phyloP scores from a whole-genome alignment of 2,113 vertebrate genomes.

The Gobiocypris rarus region DNA sequence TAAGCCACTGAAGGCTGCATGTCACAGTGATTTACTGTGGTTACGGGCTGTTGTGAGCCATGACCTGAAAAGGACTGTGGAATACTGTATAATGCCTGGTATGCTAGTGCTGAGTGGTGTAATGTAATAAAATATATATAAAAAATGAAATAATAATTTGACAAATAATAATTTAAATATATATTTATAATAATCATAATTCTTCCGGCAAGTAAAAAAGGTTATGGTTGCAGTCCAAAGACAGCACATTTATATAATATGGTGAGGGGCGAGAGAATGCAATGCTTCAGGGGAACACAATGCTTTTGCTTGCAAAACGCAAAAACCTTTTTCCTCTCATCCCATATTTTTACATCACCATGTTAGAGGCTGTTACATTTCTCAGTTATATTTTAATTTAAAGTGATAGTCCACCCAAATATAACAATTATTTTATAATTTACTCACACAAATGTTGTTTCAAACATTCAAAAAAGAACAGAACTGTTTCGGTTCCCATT shows the following conservation, averaged over 20 bases:
- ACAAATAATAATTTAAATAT: not conserved
- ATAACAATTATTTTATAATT: too few species aligned
- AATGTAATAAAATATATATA: not conserved
- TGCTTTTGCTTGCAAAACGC: too few species aligned
- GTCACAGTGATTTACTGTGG: not conserved
- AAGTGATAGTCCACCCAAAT: not conserved
- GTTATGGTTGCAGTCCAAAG: not conserved
- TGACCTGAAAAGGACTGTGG: not conserved
- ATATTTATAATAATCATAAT: not conserved
- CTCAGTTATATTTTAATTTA: not conserved
- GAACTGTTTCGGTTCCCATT: not conserved
- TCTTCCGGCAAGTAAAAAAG: not conserved
- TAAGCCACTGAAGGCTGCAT: not conserved
- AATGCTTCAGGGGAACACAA: too few species aligned
- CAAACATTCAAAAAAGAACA: too few species aligned
- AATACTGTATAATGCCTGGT: too few species aligned
- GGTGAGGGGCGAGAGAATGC: too few species aligned
- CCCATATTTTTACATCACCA: not conserved
- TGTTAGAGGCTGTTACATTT: not conserved
- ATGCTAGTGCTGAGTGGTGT: not conserved
- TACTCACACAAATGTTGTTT: not conserved
- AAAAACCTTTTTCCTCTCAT: too few species aligned
- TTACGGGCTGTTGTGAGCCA: not conserved
- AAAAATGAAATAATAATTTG: not conserved
- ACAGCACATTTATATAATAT: not conserved